Evolutionary conservation across 37 sponge, comb jelly and placozoan genomes (phyloP).

Genomic region (Tethya wilhelma): DNA sequence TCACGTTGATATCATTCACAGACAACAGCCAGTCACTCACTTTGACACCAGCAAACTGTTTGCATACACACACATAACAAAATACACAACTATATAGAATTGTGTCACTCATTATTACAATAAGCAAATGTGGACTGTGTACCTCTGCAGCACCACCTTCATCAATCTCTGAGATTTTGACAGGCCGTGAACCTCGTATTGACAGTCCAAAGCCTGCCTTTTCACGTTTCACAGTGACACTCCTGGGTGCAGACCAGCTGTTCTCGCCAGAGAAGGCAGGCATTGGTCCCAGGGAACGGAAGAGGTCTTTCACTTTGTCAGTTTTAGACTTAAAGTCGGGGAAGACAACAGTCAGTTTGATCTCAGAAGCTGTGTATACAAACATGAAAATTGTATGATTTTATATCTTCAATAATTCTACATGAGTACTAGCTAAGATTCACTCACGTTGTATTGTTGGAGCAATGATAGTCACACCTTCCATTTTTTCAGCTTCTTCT

Average conservation of each 20-base stretch:
- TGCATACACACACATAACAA: not conserved
- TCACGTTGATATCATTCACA: slow-evolving; percentile 37
- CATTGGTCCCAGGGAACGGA: slow-evolving; percentile 58
- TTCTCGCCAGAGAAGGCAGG: slow-evolving; percentile 55
- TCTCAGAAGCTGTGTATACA: slow-evolving; percentile 28
- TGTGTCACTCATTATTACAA: not conserved
- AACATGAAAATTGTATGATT: not conserved
- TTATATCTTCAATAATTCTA: not conserved
- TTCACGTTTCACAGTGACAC: slow-evolving; percentile 16
- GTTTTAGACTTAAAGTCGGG: slow-evolving; percentile 36
- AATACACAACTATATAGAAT: not conserved
- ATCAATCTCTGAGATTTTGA: slow-evolving; percentile 40
- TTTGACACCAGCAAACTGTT: slow-evolving; percentile 32
- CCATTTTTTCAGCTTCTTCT: slow-evolving; percentile 8
- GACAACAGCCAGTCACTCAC: slow-evolving; percentile 51
- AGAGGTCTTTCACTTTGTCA: slow-evolving; percentile 44
- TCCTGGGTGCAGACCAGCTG: slow-evolving; percentile 52
- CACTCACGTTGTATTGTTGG: slow-evolving; percentile 51
- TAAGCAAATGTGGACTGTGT: not conserved
- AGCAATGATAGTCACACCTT: slow-evolving; percentile 42
- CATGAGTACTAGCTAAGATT: not conserved
- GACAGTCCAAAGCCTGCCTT: slow-evolving; percentile 53
- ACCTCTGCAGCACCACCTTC: slow-evolving; percentile 47
- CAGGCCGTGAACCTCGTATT: slow-evolving; percentile 38
- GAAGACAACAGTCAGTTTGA: slow-evolving; percentile 4